Percentiles rank a stretch among this genome's conserved stretches.
Conservation (phyloP, 2,888 invertebrate species). For the Tanypteryx hageni region DNA sequence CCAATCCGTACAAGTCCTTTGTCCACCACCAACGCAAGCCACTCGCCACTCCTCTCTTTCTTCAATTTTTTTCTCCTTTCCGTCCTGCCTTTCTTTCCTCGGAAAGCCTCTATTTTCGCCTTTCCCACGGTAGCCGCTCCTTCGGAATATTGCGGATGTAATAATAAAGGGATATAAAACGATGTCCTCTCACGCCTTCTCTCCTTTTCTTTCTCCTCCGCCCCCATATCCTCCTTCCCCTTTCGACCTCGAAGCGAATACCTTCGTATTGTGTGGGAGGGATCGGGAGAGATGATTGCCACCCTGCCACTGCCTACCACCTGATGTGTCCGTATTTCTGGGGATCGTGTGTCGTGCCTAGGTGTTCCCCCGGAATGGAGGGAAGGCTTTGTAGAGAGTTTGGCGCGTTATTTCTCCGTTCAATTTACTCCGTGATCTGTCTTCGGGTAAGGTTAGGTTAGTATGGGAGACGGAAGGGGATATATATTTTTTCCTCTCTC, state of each 20-base stretch:
- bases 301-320: neutral
- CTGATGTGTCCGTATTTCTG: conserved; percentile 16
- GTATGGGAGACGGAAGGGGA: neutral
- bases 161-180: conserved; percentile 36
- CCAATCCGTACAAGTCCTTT: neutral
- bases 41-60: neutral
- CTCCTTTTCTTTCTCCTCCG: conserved; percentile 12
- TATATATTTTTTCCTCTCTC: neutral
- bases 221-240: neutral
- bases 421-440: conserved; percentile 5
- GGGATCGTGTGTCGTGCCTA: conserved; percentile 19
- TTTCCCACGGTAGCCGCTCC: conserved; percentile 58
- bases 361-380: neutral
- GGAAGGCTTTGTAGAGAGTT: neutral
- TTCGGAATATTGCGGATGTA: conserved; percentile 33
- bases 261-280: conserved; percentile 37
- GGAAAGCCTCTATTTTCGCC: neutral
- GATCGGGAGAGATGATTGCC: neutral
- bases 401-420: conserved; percentile 20
- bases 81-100: neutral
- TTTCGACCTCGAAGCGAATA: neutral
- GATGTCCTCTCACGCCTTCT: conserved; percentile 30
- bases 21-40: neutral
- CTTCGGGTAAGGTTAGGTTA: neutral
- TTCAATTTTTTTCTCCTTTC: neutral